Conservation (phyloP, 2,113 vertebrate genomes). For the Cyprinus carpio region DNA sequence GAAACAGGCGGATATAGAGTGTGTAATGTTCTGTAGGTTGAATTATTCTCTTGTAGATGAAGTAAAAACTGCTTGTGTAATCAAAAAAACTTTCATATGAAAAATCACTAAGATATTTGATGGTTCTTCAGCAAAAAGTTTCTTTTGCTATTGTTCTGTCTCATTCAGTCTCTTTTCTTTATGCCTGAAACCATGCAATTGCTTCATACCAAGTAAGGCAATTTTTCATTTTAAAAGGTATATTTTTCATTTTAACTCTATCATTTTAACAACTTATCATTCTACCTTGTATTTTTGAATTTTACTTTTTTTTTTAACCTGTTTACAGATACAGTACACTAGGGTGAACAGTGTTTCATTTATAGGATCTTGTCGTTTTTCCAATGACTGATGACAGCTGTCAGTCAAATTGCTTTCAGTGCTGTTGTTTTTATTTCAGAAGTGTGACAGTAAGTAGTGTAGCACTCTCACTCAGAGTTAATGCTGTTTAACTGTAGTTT, state of each 20-base stretch:
- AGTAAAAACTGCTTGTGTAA: conserved; percentile 5
- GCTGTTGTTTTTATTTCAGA: neutral
- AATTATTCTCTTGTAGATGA: neutral
- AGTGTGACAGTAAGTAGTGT: neutral
- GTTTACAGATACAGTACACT: neutral
- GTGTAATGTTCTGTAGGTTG: neutral
- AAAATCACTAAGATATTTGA: neutral
- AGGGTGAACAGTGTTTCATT: neutral
- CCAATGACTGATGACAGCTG: neutral
- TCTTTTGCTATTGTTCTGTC: neutral
- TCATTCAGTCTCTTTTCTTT: neutral
- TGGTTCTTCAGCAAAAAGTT: neutral
- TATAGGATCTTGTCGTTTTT: neutral
- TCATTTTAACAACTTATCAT: neutral
- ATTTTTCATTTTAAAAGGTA: neutral
- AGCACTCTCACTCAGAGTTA: neutral
- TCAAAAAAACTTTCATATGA: neutral
- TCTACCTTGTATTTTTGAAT: neutral
- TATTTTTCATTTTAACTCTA: too few species aligned
- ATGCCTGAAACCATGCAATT: neutral
- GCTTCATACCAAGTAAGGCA: neutral
- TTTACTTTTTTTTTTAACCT: neutral
- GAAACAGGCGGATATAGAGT: neutral
- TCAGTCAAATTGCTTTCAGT: neutral
- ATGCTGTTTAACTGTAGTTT: conserved; percentile 1